Conservation (phyloP, 2,113 vertebrate species). For the Datnioides undecimradiatus region DNA sequence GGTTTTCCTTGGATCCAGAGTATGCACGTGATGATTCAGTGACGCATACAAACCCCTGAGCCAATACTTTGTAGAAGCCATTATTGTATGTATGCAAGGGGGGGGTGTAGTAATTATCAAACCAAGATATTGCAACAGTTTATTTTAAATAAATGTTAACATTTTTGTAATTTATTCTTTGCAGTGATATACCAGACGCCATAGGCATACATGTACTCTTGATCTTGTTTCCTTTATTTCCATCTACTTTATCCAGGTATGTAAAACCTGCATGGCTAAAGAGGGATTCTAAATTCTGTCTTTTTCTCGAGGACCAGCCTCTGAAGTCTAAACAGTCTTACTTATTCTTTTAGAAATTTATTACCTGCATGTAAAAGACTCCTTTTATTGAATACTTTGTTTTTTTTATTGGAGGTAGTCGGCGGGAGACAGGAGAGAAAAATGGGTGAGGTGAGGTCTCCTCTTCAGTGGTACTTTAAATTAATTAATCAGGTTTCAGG, state of each 20-base stretch:
- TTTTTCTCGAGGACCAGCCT: neutral
- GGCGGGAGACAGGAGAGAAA: neutral
- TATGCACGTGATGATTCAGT: too few species aligned
- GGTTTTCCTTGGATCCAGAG: too few species aligned
- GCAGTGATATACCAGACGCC: too few species aligned
- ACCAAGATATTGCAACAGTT: too few species aligned
- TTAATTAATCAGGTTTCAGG: conserved; percentile 32
- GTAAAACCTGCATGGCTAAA: neutral
- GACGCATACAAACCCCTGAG: too few species aligned
- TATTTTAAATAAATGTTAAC: too few species aligned
- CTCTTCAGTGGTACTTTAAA: conserved; percentile 21
- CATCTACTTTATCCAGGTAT: neutral
- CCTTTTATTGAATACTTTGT: neutral
- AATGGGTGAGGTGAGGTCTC: conserved; percentile 4
- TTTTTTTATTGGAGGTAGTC: neutral
- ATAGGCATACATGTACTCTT: neutral
- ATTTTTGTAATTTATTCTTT: too few species aligned
- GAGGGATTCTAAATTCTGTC: neutral
- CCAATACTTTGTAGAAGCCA: too few species aligned
- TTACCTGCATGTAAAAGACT: neutral
- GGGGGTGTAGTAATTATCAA: too few species aligned
- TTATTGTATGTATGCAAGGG: too few species aligned
- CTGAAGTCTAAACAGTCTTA: neutral
- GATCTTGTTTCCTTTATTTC: neutral
- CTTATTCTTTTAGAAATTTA: conserved; percentile 1